Evolutionary conservation across 2,113 vertebrate species (phyloP).

Genomic region (Haemorhous mexicanus): DNA sequence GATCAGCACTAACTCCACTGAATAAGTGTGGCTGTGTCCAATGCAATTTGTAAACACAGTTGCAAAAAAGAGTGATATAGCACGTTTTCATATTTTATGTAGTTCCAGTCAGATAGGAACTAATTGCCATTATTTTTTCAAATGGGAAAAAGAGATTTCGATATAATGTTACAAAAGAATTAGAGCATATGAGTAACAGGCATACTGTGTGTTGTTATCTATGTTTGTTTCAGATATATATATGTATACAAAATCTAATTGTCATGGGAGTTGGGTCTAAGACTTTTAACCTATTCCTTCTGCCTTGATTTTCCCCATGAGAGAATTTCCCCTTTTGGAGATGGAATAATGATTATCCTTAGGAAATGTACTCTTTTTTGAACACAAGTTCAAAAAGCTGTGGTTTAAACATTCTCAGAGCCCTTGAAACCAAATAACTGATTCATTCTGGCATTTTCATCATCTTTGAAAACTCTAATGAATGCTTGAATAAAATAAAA

Average conservation of each 20-base stretch:
- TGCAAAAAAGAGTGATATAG: background rate
- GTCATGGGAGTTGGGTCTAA: background rate
- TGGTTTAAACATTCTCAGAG: background rate
- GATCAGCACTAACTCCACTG: background rate
- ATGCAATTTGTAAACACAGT: background rate
- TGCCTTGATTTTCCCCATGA: background rate
- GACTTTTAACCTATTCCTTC: background rate
- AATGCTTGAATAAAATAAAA: constrained; percentile 2
- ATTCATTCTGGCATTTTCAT: constrained; percentile 9
- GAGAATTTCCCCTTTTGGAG: background rate
- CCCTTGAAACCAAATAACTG: background rate
- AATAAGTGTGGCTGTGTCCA: background rate
- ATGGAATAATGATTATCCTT: background rate
- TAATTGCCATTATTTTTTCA: background rate
- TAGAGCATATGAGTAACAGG: background rate
- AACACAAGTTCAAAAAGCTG: background rate
- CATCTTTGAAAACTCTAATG: background rate
- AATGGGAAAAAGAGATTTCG: background rate
- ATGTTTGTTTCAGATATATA: background rate
- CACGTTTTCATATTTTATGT: background rate
- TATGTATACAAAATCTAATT: background rate
- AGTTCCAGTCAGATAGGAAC: background rate
- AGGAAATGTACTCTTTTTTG: background rate
- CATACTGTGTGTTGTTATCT: background rate
- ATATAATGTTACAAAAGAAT: background rate